Evolutionary conservation across 2,888 invertebrate genomes (phyloP).

Genomic region (Aphelenchoides bicaudatus): DNA sequence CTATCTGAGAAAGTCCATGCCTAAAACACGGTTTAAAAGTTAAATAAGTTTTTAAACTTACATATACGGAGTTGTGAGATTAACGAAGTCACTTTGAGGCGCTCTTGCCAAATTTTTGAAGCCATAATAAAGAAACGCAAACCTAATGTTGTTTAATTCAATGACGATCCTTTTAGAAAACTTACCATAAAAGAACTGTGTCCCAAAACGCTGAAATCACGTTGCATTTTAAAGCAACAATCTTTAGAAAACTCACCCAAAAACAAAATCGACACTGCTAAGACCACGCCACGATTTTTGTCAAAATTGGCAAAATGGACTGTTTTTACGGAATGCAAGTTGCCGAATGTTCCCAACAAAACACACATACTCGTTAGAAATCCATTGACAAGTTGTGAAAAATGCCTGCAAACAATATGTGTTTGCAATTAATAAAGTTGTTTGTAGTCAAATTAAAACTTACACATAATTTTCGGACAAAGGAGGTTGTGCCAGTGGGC

Average conservation of each 20-base stretch:
- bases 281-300: constrained; percentile 51
- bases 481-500: not conserved
- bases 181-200: constrained; percentile 51
- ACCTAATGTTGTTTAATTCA: no score
- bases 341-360: constrained; percentile 48
- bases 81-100: constrained; percentile 29
- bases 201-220: constrained; percentile 58
- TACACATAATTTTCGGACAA: constrained; percentile 13
- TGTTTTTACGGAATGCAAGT: constrained; percentile 44
- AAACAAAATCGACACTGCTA: constrained; percentile 50
- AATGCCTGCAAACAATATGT: constrained; percentile 25
- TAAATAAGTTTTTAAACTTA: no score
- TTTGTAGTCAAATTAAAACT: not conserved
- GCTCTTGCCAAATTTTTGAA: constrained; percentile 35
- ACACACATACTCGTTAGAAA: constrained; percentile 47
- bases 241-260: no score
- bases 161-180: no score
- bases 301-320: constrained; percentile 51
- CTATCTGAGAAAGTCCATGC: constrained; percentile 50
- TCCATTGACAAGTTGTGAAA: constrained; percentile 44
- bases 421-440: not conserved
- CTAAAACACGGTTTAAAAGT: no score
- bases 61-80: constrained; percentile 42
- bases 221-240: no score
- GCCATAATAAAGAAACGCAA: constrained; percentile 54